Conservation (phyloP, 2,113 vertebrate species). For the Bubo scandiacus region DNA sequence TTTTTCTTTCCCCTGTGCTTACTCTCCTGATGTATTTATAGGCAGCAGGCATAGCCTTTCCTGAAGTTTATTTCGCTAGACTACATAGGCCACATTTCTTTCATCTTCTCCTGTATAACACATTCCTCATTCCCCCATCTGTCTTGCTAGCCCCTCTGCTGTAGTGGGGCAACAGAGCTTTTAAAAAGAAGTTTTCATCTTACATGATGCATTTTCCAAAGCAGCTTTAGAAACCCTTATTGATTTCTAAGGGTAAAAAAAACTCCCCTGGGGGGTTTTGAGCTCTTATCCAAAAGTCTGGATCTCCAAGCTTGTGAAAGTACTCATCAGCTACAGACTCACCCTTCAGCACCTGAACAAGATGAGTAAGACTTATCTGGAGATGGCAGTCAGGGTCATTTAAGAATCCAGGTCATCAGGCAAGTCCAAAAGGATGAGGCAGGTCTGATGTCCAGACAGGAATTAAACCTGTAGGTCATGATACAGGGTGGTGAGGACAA, state of each 20-base stretch:
- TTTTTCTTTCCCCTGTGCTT: background rate
- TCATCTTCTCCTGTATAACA: background rate
- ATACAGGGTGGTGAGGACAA: accelerated
- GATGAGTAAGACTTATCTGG: background rate
- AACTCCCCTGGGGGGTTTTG: accelerated
- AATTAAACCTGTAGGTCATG: accelerated
- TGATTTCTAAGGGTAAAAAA: background rate
- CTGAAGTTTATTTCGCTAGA: background rate
- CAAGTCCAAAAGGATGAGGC: background rate
- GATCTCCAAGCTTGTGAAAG: accelerated
- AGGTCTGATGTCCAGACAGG: accelerated
- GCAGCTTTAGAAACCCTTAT: background rate
- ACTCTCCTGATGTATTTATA: background rate
- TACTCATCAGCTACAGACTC: background rate
- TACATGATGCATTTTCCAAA: accelerated
- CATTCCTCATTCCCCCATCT: background rate
- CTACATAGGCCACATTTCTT: background rate
- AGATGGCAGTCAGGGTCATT: accelerated
- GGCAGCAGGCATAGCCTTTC: background rate
- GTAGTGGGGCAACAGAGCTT: accelerated
- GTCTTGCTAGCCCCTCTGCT: background rate
- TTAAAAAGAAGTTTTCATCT: background rate
- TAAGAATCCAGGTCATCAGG: background rate
- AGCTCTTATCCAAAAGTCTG: background rate
- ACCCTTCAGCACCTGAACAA: background rate